Evolutionary conservation across 2,888 invertebrate species (phyloP).

Genomic region (Acrocyrtus sp.): DNA sequence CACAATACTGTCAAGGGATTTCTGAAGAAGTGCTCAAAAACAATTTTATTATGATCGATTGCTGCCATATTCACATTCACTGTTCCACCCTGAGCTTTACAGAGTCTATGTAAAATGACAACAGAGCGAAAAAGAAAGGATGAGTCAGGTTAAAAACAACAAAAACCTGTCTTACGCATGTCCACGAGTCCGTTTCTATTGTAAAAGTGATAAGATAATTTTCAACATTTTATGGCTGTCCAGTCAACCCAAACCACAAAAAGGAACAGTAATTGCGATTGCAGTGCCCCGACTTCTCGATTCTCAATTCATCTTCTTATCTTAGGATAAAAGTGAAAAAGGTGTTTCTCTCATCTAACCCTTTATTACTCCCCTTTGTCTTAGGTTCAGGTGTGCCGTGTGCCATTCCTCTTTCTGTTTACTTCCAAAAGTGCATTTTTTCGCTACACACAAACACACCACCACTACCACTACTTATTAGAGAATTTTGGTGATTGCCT

Average conservation of each 20-base stretch:
- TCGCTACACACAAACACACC: background rate
- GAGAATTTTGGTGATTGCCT: slow-evolving; percentile 22
- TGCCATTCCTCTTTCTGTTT: slow-evolving; percentile 17
- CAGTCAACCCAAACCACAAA: background rate
- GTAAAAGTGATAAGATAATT: slow-evolving; percentile 43
- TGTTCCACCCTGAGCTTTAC: background rate
- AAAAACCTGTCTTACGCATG: slow-evolving; percentile 40
- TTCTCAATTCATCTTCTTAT: background rate
- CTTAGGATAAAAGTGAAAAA: too few relatives aligned
- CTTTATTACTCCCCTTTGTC: slow-evolving; percentile 21
- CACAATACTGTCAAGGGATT: slow-evolving; percentile 40
- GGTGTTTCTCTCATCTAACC: slow-evolving; percentile 3
- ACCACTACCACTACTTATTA: too few relatives aligned
- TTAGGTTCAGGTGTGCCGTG: slow-evolving; percentile 30
- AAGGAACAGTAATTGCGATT: background rate
- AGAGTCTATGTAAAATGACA: background rate
- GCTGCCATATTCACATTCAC: too few relatives aligned
- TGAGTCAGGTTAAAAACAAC: slow-evolving; percentile 36
- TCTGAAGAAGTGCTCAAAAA: background rate
- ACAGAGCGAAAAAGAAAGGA: background rate
- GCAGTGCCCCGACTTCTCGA: background rate
- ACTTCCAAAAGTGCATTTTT: slow-evolving; percentile 20
- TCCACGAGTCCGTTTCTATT: background rate
- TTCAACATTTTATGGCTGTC: slow-evolving; percentile 30
- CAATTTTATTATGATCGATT: slow-evolving; percentile 13